Base-by-base conservation (phyloP, 2,797 vertebrate species). In the Poecilia picta region DNA sequence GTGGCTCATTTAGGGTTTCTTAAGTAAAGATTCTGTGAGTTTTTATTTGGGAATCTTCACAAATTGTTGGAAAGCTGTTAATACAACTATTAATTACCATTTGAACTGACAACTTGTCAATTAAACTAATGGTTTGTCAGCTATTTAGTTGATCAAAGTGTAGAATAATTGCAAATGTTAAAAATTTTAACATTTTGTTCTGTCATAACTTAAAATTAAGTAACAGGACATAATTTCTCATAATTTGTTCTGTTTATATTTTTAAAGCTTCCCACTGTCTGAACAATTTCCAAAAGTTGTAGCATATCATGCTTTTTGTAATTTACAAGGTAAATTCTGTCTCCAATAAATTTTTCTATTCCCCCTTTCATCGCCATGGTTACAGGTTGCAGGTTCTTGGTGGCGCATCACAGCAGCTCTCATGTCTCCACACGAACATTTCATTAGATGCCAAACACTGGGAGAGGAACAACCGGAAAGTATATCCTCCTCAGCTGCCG, bases 401-500 rank as follows among this genome's bases (percentile, higher is more conserved):
- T 15, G 74, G 20, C 0, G 25, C 85, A 70, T 83, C 92, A 2
- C 94, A 94, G 72, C 89, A 92, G 46, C 83, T 92, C 4, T 95
- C 95, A 0, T 95, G 92, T 76, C 80, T 98, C 82, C 97, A 98
- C 93, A 97, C 95, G n/a, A 96, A 95, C 53, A 1, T 91, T 0
- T 72, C 91, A 2, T 87, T 97, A 68, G 86, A 96, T 25, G 46
- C 87, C 0, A 95, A 93, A 73, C 89, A 64, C 49, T 99, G 98
- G 98, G 98, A 99, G 86, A 97, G 83, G 87, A 97, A 91, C 78
- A 99, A 99, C 90, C 82, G 76, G 36, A 80, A 89, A 7, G 80
- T 98, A 51, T 97, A 96, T 80, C 97, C 97, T 0, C 98, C 98
- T 0, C 98, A 99, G 87, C 89, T 93, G 39, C 96, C 96, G 0